A percentile compares a stretch with the other conserved stretches of the same genome.
These are phyloP conservation scores for Donacobius atricapilla DNA, from an alignment of 2,113 vertebrate species.

Conservation along the genomic window DNA sequence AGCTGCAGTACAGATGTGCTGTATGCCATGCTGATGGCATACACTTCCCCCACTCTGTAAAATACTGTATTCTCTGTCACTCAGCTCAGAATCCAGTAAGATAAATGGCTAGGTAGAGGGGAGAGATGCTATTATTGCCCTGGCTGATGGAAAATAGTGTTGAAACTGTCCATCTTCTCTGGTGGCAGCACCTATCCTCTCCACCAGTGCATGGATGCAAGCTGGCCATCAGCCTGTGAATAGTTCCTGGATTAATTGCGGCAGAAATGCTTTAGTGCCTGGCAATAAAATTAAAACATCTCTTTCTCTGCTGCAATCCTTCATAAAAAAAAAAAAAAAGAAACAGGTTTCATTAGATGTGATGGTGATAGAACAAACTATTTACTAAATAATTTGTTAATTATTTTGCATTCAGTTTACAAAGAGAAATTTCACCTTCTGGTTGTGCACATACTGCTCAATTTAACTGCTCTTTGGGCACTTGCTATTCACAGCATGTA, in stretches of 20 bases:
- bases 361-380: not conserved
- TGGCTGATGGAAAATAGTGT: not conserved
- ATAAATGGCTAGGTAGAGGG: not conserved
- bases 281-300: not conserved
- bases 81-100: not conserved
- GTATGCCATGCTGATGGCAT: not conserved
- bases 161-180: not conserved
- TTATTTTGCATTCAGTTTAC: not conserved
- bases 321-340: not conserved
- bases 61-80: not conserved
- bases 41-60: not conserved
- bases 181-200: not conserved
- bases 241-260: not conserved
- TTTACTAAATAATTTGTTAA: slow-evolving; percentile 8
- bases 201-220: not conserved
- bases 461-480: not conserved
- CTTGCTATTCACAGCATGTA: slow-evolving; percentile 24
- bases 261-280: not conserved
- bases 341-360: not conserved
- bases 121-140: not conserved
- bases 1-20: slow-evolving; percentile 17
- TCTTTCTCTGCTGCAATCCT: not conserved
- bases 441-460: not conserved
- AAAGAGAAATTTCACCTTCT: not conserved
- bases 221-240: not conserved